Evolutionary conservation across 2,888 invertebrate genomes (phyloP).

Genomic region (Margaritifera margaritifera): DNA sequence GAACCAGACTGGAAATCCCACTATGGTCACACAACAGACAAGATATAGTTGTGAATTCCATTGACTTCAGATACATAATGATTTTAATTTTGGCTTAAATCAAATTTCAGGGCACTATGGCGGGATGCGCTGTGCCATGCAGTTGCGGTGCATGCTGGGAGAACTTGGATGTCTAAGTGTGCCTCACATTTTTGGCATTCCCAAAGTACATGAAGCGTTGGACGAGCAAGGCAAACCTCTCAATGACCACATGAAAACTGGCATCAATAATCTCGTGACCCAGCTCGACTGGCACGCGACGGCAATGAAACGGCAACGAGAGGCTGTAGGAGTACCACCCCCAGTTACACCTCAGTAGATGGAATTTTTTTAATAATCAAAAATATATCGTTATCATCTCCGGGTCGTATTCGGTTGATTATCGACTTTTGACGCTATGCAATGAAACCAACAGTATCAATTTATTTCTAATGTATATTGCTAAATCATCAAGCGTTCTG

Average conservation of each 20-base stretch:
- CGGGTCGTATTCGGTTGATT: too few species aligned
- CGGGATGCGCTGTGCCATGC: slow-evolving; percentile 66
- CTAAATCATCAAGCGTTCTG: too few species aligned
- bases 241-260: slow-evolving; percentile 47
- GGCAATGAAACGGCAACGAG: slow-evolving; percentile 59
- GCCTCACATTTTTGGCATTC: slow-evolving; percentile 62
- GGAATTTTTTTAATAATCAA: too few species aligned
- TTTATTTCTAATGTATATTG: too few species aligned
- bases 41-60: too few species aligned
- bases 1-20: too few species aligned
- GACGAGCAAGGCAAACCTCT: slow-evolving; percentile 59
- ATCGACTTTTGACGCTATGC: too few species aligned
- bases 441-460: too few species aligned
- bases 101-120: slow-evolving; percentile 59
- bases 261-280: slow-evolving; percentile 50
- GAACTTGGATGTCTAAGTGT: slow-evolving; percentile 67
- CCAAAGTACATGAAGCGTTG: slow-evolving; percentile 57
- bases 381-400: too few species aligned
- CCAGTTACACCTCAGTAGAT: too few species aligned
- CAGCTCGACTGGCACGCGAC: slow-evolving; percentile 71
- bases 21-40: too few species aligned
- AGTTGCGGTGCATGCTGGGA: slow-evolving; percentile 58
- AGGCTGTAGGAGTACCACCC: not conserved
- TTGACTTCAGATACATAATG: too few species aligned
- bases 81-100: not conserved